Conservation (phyloP, 2,888 invertebrate genomes). For the Drosophila putrida region DNA sequence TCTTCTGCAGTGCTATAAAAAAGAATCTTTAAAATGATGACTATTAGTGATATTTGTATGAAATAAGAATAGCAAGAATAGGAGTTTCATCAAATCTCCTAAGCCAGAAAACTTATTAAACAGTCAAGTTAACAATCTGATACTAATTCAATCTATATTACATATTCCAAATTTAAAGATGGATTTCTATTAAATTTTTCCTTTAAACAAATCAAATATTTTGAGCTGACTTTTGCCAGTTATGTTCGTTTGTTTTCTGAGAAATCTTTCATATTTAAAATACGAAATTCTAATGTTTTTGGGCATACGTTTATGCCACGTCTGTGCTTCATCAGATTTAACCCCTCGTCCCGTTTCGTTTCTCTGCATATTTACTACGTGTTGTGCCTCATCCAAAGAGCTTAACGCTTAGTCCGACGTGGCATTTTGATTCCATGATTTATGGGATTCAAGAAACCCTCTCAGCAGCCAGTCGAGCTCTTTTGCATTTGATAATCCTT, state of each 20-base stretch:
- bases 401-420: conserved; percentile 73
- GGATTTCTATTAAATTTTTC: neutral
- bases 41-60: too few species aligned
- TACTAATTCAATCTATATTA: too few species aligned
- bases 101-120: too few species aligned
- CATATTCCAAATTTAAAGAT: too few species aligned
- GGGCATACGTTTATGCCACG: conserved; percentile 38
- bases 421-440: conserved; percentile 80
- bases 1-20: too few species aligned
- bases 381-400: conserved; percentile 70
- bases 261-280: neutral
- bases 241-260: neutral
- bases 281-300: conserved; percentile 14
- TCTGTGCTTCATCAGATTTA: conserved; percentile 50
- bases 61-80: too few species aligned
- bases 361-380: conserved; percentile 72
- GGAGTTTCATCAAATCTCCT: too few species aligned
- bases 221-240: neutral
- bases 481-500: conserved; percentile 79
- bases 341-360: conserved; percentile 9
- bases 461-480: conserved; percentile 42
- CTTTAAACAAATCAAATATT: neutral
- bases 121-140: too few species aligned
- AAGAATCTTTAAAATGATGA: too few species aligned
- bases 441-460: conserved; percentile 64